phyloP scores from a whole-genome alignment of 2,797 vertebrate species.

The Sphenopsis melanotis region DNA sequence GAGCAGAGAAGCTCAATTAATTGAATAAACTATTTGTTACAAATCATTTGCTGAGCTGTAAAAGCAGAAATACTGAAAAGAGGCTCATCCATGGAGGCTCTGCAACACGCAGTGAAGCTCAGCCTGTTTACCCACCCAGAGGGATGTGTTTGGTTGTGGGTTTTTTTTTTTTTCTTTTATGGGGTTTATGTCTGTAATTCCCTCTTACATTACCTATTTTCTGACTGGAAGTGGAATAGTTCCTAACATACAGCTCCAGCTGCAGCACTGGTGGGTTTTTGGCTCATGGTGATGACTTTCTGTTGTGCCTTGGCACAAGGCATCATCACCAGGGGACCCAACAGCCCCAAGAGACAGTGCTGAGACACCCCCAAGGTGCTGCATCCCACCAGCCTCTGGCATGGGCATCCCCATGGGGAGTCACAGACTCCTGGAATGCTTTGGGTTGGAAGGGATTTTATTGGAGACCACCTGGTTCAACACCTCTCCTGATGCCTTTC shows the following conservation, averaged over 20 bases:
- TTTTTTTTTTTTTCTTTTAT: neutral
- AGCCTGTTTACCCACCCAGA: neutral
- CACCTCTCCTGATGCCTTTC: neutral
- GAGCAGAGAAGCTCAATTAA: constrained; percentile 26
- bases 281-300: accelerated
- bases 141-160: neutral
- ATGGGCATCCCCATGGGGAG: accelerated
- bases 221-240: neutral
- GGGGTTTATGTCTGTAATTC: neutral
- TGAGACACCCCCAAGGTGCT: neutral
- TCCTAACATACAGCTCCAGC: neutral
- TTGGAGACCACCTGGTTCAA: neutral
- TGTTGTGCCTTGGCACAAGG: accelerated
- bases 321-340: accelerated
- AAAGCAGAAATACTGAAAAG: neutral
- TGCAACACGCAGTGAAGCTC: accelerated
- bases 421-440: neutral
- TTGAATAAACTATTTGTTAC: constrained; percentile 11
- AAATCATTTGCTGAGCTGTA: neutral
- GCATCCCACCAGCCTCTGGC: neutral
- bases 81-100: neutral
- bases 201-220: neutral
- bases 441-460: neutral
- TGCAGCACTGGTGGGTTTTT: neutral
- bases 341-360: too few relatives aligned